A percentile compares a stretch with the other conserved stretches of the same genome.
Evolutionary conservation across 2,888 invertebrate species (phyloP).

Genomic region (Drosophila nr. perissopoda): DNA sequence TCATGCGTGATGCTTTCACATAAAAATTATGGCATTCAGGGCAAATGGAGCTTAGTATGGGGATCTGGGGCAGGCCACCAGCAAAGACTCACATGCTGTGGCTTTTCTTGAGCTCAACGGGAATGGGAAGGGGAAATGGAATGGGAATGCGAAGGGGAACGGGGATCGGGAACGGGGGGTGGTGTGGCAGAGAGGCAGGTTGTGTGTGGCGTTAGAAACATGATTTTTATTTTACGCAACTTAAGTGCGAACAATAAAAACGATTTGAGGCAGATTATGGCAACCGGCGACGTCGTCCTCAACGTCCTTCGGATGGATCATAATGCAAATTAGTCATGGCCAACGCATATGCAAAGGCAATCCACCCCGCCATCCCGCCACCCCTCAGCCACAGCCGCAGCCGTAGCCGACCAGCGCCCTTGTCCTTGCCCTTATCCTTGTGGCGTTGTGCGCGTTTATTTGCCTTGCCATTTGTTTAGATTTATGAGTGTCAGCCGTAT

Average conservation of each 20-base stretch:
- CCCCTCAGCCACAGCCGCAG: not conserved
- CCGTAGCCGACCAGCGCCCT: not conserved
- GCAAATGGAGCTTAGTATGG: constrained; percentile 77
- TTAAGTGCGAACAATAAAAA: constrained; percentile 84
- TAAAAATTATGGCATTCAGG: constrained; percentile 78
- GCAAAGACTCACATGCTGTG: constrained; percentile 56
- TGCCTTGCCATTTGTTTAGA: constrained; percentile 76
- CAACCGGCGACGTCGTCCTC: constrained; percentile 52
- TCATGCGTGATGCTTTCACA: constrained; percentile 80
- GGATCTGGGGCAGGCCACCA: constrained; percentile 38
- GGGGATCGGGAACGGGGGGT: not conserved
- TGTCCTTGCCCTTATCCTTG: constrained; percentile 1
- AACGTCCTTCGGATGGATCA: constrained; percentile 49
- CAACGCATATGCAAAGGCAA: constrained; percentile 70
- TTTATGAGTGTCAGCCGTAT: constrained; percentile 78
- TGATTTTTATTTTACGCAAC: constrained; percentile 85
- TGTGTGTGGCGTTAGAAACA: constrained; percentile 77
- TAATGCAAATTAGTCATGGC: constrained; percentile 82
- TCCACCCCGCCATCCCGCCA: not conserved
- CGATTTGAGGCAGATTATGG: constrained; percentile 80
- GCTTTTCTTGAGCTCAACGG: constrained; percentile 47
- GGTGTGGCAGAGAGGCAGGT: not conserved
- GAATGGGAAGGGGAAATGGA: not conserved
- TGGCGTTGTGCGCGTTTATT: constrained; percentile 42
- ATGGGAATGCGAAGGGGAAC: not conserved